Evolutionary conservation across 2,888 invertebrate species (phyloP), one percentile per base, ranked within the genome.

Genomic region (Neuroscelio doddi): DNA sequence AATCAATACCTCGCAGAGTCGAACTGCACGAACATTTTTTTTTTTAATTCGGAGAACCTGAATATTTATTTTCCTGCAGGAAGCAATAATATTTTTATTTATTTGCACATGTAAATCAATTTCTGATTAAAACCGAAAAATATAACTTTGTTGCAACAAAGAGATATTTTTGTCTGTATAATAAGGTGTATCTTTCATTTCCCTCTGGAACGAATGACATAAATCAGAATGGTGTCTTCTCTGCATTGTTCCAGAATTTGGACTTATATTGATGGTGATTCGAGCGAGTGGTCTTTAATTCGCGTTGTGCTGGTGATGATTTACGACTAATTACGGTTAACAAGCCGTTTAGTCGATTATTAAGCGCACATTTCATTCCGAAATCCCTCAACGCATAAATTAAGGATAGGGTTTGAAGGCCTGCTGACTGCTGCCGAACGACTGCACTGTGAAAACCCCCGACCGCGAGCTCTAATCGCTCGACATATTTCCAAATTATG

Each of bases 301-400:
- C 65, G 56, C 57, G 47, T 42, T 47, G 29, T 47, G 49, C 45
- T 36, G 56, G 49, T 44, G 69, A 65, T 80, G 80, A 81, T 81
- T 81, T 82, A 82, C 72, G 76, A 72, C 77, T 81, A 80, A 81
- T 82, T 80, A 78, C 73, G 76, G 73, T 77, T 79, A 81, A 80
- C 81, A 80, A 79, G 79, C 78, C 73, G 70, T 79, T 81, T 78
- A 82, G 74, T 69, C 75, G 71, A 75, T 78, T 77, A 81, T 80
- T 78, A 78, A 77, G 75, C 73, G 66, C 55, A 73, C 73, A 67
- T 75, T 74, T 71, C 74, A 70, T 68, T 59, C 70, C 58, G 44
- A 78, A 78, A 76, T 76, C 71, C 68, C 64, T 61, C 61, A 71
- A 39, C 65, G 64, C 71, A 79, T 77, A 79, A 80, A 80, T 79